A percentile compares a stretch with the other conserved stretches of the same genome.
These are phyloP conservation scores for Mylabris phalerata DNA, from an alignment of 1,140 invertebrate genomes.

Conservation along the genomic window DNA sequence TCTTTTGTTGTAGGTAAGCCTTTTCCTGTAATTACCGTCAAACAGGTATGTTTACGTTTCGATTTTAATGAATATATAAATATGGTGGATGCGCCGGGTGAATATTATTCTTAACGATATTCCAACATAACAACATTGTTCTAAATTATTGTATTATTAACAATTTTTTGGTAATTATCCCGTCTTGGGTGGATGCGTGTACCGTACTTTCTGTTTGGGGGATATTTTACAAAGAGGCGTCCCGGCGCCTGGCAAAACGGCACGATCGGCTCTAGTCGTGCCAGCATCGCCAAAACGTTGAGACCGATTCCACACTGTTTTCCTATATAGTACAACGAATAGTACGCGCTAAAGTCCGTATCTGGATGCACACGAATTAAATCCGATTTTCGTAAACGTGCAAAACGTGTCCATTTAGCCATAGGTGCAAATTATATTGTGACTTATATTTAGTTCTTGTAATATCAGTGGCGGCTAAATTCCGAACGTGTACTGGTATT, in stretches of 20 bases:
- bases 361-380: background rate
- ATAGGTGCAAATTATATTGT: background rate
- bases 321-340: background rate
- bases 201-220: background rate
- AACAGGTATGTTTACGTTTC: too few relatives aligned
- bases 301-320: constrained; percentile 5
- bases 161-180: background rate
- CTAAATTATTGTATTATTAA: background rate
- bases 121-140: too few relatives aligned
- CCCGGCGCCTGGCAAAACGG: constrained; percentile 1
- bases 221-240: background rate
- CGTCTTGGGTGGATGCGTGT: background rate
- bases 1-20: too few relatives aligned
- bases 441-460: background rate
- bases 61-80: too few relatives aligned
- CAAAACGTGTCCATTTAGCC: constrained; percentile 1
- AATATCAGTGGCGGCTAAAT: too few relatives aligned
- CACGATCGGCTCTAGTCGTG: constrained; percentile 10
- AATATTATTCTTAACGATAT: background rate
- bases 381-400: too few relatives aligned
- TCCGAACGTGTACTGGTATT: background rate
- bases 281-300: background rate
- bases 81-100: background rate
- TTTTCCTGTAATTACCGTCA: too few relatives aligned
- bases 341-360: constrained; percentile 8